Evolutionary conservation across 2,888 invertebrate species (phyloP).

Genomic region (Rhamnusium bicolor): DNA sequence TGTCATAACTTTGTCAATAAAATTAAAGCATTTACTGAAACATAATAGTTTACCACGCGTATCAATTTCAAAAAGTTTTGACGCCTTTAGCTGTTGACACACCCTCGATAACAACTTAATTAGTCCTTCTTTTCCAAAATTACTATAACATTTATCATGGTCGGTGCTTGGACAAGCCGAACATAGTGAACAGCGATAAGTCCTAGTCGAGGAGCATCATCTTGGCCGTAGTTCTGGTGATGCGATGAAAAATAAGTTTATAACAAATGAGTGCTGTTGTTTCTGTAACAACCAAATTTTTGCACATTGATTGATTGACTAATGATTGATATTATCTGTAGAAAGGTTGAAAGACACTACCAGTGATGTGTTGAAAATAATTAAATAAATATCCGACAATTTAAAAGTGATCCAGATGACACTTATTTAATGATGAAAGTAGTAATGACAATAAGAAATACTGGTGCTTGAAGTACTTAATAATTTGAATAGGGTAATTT

Average conservation of each 20-base stretch:
- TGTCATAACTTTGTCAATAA: not conserved
- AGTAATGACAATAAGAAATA: no score
- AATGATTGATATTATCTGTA: no score
- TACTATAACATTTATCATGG: constrained; percentile 31
- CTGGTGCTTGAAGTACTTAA: no score
- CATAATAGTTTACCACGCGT: constrained; percentile 24
- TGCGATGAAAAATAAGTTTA: not conserved
- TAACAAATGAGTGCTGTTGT: no score
- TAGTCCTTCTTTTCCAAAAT: constrained; percentile 32
- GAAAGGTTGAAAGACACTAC: no score
- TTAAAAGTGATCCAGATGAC: no score
- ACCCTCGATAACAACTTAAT: constrained; percentile 42
- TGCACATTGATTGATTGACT: no score
- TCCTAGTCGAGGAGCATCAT: constrained; percentile 7
- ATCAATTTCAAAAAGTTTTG: constrained; percentile 18
- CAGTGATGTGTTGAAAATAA: no score
- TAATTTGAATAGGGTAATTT: no score
- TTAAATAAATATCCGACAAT: no score
- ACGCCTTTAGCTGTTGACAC: constrained; percentile 32
- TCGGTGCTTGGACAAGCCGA: constrained; percentile 29
- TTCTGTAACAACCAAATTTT: no score
- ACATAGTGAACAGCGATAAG: constrained; percentile 24
- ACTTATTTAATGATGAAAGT: no score
- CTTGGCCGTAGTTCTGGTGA: not conserved
- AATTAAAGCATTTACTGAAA: not conserved